Percentiles rank a stretch among this genome's conserved stretches.
phyloP scores from a whole-genome alignment of 2,888 invertebrate genomes.

The Panorpa germanica region DNA sequence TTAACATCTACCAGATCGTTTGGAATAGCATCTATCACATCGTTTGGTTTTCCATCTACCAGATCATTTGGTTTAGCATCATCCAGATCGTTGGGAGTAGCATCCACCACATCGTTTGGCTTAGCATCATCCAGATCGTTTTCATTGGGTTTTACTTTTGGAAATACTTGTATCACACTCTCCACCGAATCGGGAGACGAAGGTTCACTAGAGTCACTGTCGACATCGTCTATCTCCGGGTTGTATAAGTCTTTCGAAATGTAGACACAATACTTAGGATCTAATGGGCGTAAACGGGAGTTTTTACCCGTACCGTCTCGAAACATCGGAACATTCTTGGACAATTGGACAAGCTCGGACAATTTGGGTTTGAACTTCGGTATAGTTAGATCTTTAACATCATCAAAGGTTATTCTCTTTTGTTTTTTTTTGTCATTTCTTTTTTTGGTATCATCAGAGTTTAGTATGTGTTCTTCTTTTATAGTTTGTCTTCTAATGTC shows the following conservation, averaged over 20 bases:
- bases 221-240: constrained; percentile 78
- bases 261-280: constrained; percentile 57
- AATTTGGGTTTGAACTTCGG: too few relatives aligned
- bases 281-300: too few relatives aligned
- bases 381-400: too few relatives aligned
- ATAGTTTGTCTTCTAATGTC: too few relatives aligned
- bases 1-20: constrained; percentile 17
- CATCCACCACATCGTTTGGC: constrained; percentile 7
- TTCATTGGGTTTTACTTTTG: constrained; percentile 9
- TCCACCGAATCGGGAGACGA: constrained; percentile 77
- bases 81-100: constrained; percentile 6
- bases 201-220: constrained; percentile 66
- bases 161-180: constrained; percentile 64
- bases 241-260: constrained; percentile 83
- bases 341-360: too few relatives aligned
- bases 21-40: neutral
- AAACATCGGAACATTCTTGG: too few relatives aligned
- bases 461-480: too few relatives aligned
- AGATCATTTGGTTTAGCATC: constrained; percentile 9
- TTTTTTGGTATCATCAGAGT: too few relatives aligned
- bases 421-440: too few relatives aligned
- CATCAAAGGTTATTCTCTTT: too few relatives aligned
- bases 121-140: constrained; percentile 8
- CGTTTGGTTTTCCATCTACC: constrained; percentile 3
- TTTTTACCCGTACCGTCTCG: too few relatives aligned